Base-by-base conservation (phyloP, 2,113 vertebrate species). In the Elgaria multicarinata region DNA sequence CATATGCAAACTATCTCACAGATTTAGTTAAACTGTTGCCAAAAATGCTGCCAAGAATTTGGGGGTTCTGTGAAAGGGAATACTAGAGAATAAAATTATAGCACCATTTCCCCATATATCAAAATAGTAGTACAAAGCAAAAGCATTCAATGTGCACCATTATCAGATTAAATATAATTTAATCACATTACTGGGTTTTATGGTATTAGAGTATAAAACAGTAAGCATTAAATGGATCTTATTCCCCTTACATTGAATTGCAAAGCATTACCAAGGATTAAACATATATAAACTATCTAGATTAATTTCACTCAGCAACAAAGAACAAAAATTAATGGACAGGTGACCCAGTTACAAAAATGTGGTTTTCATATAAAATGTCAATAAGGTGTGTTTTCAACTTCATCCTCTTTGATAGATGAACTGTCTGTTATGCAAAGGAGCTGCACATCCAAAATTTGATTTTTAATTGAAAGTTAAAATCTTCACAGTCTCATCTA, bases 281-380 rank as follows among this genome's bases (percentile, higher is more conserved):
- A 83, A 87, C 86, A 84, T 89, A 87, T 50, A 28, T 95, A 96
- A 93, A 88, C 87, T 28, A 87, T 94, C 90, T 94, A 93, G 93
- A 94, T 92, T 96, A 95, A 92, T 87, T 86, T 90, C 79, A 93
- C 89, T 92, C 75, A 91, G 89, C 75, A 95, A 91, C 90, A 92
- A 94, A 66, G 39, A 92, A 55, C 85, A 77, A 84, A 89, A 95
- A 91, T 86, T 95, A 95, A 94, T 93, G 93, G 94, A 88, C 86
- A 93, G 89, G 94, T 93, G 95, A 95, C 95, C 96, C 87, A 96
- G 89, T 95, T 96, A 93, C 33, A 92, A 81, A 53, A 95, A 95
- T 20, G 46, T 14, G 39, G 46, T 83, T 94, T 92, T 39, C 2
- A 87, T 94, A 50, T 18, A 69, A 85, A 92, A 94, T 94, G 80